Evolutionary conservation across 2,888 invertebrate species (phyloP).

Genomic region (Tinea trinotella): DNA sequence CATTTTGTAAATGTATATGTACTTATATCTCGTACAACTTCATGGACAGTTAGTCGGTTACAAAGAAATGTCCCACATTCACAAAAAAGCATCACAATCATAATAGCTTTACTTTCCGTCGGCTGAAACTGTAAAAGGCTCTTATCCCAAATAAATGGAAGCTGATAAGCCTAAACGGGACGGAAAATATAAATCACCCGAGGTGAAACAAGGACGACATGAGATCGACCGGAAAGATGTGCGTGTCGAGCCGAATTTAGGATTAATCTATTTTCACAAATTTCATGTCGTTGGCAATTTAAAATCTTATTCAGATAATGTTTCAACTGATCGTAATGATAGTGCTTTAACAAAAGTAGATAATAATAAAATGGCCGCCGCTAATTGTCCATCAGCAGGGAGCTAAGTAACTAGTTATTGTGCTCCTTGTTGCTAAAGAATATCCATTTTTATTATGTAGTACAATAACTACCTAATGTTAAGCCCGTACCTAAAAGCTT

Average conservation of each 20-base stretch:
- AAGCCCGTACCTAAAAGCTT: too few species aligned
- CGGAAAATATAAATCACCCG: not conserved
- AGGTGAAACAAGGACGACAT: not conserved
- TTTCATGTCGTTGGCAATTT: constrained; percentile 4
- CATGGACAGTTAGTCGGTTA: too few species aligned
- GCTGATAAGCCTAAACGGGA: not conserved
- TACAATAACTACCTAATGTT: too few species aligned
- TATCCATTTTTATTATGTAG: too few species aligned
- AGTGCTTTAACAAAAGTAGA: too few species aligned
- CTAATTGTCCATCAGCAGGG: too few species aligned
- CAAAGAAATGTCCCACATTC: not conserved
- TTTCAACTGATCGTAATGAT: not conserved
- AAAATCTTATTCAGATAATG: constrained; percentile 6
- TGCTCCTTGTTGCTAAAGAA: too few species aligned
- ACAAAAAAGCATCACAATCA: not conserved
- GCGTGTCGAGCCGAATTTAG: constrained; percentile 9
- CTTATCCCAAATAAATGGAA: constrained; percentile 1
- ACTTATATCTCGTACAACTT: too few species aligned
- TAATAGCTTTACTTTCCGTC: not conserved
- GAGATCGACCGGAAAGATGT: constrained; percentile 1
- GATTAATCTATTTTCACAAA: constrained; percentile 13
- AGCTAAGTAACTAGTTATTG: too few species aligned
- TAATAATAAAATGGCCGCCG: too few species aligned
- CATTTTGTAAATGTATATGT: too few species aligned
- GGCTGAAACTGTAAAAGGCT: constrained; percentile 5